Evolutionary conservation across 2,797 vertebrate genomes (phyloP), one percentile per base, ranked within the genome.

Genomic region (Kryptolebias ocellatus): DNA sequence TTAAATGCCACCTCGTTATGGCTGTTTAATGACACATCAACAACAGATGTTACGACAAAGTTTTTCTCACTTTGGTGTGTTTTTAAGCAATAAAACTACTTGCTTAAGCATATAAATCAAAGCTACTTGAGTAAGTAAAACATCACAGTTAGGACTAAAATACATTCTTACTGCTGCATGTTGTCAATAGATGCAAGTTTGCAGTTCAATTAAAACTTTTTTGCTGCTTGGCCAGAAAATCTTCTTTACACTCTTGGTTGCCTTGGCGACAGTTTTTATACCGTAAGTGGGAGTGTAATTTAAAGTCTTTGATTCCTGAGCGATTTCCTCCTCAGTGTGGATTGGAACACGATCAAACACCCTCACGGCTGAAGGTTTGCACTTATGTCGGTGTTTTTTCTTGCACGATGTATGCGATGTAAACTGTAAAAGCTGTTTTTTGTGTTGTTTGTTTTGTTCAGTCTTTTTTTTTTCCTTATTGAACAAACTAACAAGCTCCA

Each of bases 401-500:
- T 60, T 47, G 27, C 20, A 11, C 46, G 29, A 18, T 28, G 37
- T 15, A 28, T 5, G 7, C 34, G 34, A 47, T 61, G 58, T 50
- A 56, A 56, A 50, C 37, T 42, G 24, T 20, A 49, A 20, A 15
- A 2, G 11, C 11, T 24, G 20, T 24, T 24, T 24, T 24, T 12
- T 12, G 10, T 42, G 39, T 42, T 42, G 10, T 42, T 3, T 14
- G 12, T 42, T 42, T 39, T 39, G 2, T 39, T 39, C 11, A 8
- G 8, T 5, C 42, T 1, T 27, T 60, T 45, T 1, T 27, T 60
- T 31, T 12, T 73, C 51, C 10, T 70, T 49, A 67, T 29, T 55
- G 44, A 62, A 45, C 74, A 46, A 79, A 74, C 24, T 60, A 15
- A 62, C 18, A 60, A 52, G 39, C 24, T 17, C 20, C 53, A 0